Conservation (phyloP, 92 coral and sea anemone genomes). For the Actinernus sp. region DNA sequence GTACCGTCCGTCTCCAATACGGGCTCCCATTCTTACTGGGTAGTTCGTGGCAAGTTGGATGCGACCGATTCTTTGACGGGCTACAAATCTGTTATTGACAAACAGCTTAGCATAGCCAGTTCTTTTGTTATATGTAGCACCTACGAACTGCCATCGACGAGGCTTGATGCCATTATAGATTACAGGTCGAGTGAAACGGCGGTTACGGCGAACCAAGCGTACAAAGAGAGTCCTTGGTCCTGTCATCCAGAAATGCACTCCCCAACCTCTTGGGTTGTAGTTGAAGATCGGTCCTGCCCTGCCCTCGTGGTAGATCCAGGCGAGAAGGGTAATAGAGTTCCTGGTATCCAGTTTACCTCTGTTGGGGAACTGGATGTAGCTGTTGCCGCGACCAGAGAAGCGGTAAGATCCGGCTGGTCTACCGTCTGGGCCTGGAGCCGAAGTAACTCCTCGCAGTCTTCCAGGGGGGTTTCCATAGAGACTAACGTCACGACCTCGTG, state of each 20-base stretch:
- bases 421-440: conserved; percentile 74
- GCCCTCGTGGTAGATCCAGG: conserved; percentile 82
- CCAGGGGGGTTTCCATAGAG: conserved; percentile 57
- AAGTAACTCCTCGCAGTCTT: conserved; percentile 41
- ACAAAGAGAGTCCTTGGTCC: conserved; percentile 54
- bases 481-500: conserved; percentile 72
- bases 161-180: conserved; percentile 3
- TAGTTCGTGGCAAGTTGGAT: conserved; percentile 38
- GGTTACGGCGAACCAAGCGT: no score
- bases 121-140: conserved; percentile 42
- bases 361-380: conserved; percentile 71
- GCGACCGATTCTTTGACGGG: conserved; percentile 25
- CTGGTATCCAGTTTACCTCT: conserved; percentile 70
- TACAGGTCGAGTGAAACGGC: conserved; percentile 11
- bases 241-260: conserved; percentile 74
- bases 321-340: conserved; percentile 68
- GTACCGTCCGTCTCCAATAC: conserved; percentile 25
- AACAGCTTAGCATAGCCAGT: conserved; percentile 39
- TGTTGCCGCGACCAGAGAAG: conserved; percentile 61
- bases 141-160: conserved; percentile 54
- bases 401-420: conserved; percentile 68
- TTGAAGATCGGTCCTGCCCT: conserved; percentile 81
- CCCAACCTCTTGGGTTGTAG: conserved; percentile 78
- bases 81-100: conserved; percentile 45
- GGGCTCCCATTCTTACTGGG: conserved; percentile 48